These are phyloP conservation scores for Eutolmus rufibarbis DNA, from an alignment of 2,888 invertebrate species.

Conservation along the genomic window DNA sequence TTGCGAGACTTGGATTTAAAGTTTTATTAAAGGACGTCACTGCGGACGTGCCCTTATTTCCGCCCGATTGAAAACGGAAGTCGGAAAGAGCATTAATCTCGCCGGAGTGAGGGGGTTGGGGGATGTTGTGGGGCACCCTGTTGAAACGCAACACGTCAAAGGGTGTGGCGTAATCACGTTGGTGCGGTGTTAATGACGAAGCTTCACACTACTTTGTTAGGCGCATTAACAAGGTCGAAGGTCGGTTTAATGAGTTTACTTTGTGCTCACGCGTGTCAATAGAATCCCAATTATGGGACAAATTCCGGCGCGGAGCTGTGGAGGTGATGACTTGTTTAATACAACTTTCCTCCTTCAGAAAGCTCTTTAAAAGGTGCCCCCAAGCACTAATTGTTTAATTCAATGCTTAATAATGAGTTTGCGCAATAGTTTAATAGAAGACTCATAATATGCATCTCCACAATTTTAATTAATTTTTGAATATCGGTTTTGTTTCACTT, in stretches of 20 bases:
- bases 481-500: not conserved
- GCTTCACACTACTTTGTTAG: constrained; percentile 3
- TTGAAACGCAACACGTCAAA: constrained; percentile 6
- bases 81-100: not conserved
- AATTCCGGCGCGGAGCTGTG: not conserved
- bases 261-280: constrained; percentile 5
- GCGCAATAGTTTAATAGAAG: not conserved
- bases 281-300: not conserved
- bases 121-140: not conserved
- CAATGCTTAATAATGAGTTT: not conserved
- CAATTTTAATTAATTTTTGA: not conserved
- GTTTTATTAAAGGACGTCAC: not conserved
- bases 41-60: constrained; percentile 1
- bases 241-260: constrained; percentile 13
- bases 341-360: not conserved
- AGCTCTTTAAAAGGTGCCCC: not conserved
- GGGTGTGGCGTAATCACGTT: constrained; percentile 6
- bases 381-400: not conserved
- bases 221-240: constrained; percentile 19
- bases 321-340: not conserved
- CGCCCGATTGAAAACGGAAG: not conserved
- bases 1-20: not conserved
- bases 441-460: not conserved
- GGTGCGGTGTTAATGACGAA: constrained; percentile 18
- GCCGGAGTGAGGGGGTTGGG: too few relatives aligned